Conservation (phyloP, 2,797 vertebrate species). For the Eptatretus atami region DNA sequence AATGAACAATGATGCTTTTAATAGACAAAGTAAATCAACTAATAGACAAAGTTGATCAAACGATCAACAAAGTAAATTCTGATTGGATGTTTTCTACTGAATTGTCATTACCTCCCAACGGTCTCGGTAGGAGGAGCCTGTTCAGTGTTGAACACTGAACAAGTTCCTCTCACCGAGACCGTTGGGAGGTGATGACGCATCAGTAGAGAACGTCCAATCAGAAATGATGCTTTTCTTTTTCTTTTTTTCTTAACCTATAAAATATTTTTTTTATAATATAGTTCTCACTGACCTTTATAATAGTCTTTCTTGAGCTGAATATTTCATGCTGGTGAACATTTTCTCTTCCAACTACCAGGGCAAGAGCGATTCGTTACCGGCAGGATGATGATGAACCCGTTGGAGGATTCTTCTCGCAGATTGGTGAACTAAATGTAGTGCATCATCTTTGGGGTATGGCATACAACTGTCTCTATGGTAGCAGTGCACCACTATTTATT, state of each 20-base stretch:
- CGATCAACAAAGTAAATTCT: no score
- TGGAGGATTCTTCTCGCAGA: constrained; percentile 85
- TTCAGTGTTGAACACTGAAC: no score
- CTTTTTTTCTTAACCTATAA: constrained; percentile 9
- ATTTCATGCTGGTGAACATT: constrained; percentile 7
- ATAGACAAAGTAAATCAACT: no score
- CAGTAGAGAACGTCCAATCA: no score
- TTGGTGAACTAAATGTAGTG: constrained; percentile 71
- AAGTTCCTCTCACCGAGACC: no score
- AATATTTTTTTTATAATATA: constrained; percentile 1
- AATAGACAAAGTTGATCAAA: no score
- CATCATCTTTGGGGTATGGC: constrained; percentile 69
- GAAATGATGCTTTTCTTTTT: no score
- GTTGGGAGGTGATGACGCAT: no score
- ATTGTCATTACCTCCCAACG: no score
- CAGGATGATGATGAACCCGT: constrained; percentile 55
- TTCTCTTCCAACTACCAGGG: constrained; percentile 21
- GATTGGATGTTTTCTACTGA: no score
- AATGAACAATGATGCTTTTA: no score
- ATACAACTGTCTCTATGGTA: constrained; percentile 7
- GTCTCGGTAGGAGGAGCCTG: no score
- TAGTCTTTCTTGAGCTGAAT: constrained; percentile 1
- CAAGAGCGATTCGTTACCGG: constrained; percentile 49
- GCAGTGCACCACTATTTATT: neutral
- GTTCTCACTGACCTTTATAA: neutral